Evolutionary conservation across 2,113 vertebrate species (phyloP).

Genomic region (Manacus vitellinus): DNA sequence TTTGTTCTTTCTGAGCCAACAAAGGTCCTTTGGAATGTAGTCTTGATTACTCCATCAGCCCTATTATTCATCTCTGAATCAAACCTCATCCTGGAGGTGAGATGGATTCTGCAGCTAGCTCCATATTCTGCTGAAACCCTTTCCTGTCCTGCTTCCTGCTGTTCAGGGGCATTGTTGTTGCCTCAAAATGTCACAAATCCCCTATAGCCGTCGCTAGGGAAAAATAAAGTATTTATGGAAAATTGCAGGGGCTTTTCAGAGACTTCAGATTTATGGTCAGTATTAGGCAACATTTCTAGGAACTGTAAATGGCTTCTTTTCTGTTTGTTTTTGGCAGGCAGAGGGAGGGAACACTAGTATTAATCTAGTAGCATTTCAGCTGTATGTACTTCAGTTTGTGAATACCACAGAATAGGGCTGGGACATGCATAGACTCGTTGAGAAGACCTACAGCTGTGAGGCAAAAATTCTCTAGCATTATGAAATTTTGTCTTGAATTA

Average conservation of each 20-base stretch:
- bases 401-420: neutral
- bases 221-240: neutral
- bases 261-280: neutral
- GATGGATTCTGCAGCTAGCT: neutral
- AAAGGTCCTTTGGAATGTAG: neutral
- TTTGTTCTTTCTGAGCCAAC: neutral
- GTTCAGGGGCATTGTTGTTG: neutral
- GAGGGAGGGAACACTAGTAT: neutral
- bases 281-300: neutral
- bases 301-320: neutral
- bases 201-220: neutral
- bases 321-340: neutral
- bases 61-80: neutral
- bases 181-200: neutral
- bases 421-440: neutral
- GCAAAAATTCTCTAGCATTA: neutral
- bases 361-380: neutral
- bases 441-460: neutral
- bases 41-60: neutral
- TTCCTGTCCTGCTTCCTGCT: neutral
- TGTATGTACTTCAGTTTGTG: neutral
- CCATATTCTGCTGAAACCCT: neutral
- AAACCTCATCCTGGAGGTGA: neutral
- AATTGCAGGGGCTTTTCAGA: neutral
- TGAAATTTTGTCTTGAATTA: neutral